Evolutionary conservation across 2,888 invertebrate genomes (phyloP), one percentile per base, ranked within the genome.

Genomic region (Chymomyza procnemis): DNA sequence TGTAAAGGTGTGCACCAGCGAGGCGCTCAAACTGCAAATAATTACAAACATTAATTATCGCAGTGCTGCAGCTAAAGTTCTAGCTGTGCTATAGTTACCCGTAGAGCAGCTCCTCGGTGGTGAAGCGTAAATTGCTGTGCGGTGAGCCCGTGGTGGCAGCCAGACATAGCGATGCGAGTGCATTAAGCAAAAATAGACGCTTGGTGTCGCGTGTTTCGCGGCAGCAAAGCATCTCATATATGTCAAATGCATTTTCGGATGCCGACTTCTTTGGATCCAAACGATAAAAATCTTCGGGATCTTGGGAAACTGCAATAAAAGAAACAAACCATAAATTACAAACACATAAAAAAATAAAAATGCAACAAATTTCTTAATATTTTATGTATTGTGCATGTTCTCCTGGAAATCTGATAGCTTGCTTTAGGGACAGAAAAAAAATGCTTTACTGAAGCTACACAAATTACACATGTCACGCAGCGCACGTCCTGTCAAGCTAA

Each of bases 171-270:
- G 96, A 96, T 66, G 97, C 96, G 91, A 97, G 94, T 71, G 95
- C 95, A 93, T 97, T 98, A 86, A 98, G 93, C 91, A 97, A 96
- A 77, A 95, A 96, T 79, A 97, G 92, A 90, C 96, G 95, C 89
- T 95, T 95, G 73, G 93, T 94, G 91, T 96, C 96, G 69, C 95
- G 93, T 70, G 95, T 92, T 70, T 89, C 89, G 67, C 87, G 88
- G 67, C 87, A 75, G 88, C 94, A 94, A 68, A 94, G 91, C 78
- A 93, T 93, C 82, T 92, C 92, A 83, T 94, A 92, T 69, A 95
- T 93, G 85, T 94, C 93, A 83, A 92, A 93, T 71, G 94, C 93
- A 92, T 93, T 94, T 89, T 93, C 93, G 85, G 93, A 92, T 41
- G 93, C 92, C 84, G 93, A 92, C 90, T 92, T 93, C 80, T 92